A percentile compares a stretch with the other conserved stretches of the same genome.
Conservation (phyloP, 2,888 invertebrate genomes). For the Thereva unica region DNA sequence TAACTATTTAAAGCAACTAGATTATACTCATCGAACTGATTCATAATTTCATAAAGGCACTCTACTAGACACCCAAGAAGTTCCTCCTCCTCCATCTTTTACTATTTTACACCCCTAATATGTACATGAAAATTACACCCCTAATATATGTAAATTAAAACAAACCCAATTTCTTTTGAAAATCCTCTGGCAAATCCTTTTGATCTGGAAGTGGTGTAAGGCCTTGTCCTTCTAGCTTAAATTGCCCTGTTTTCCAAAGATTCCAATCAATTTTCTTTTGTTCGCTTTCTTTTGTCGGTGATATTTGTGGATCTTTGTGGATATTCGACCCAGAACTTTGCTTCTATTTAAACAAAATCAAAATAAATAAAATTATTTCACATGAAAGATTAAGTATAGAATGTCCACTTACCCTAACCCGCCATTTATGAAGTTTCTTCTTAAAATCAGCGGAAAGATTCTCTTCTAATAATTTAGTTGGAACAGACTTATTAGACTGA, state of each 20-base stretch:
- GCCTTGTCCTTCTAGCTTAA: conserved; percentile 57
- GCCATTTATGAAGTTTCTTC: conserved; percentile 86
- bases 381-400: not conserved
- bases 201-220: conserved; percentile 63
- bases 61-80: no score
- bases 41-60: no score
- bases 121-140: no score
- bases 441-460: conserved; percentile 78
- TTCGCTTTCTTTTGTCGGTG: conserved; percentile 52
- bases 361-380: conserved; percentile 2
- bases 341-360: conserved; percentile 34
- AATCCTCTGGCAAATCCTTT: conserved; percentile 77
- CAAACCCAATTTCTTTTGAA: conserved; percentile 75
- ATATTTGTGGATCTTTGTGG: conserved; percentile 48
- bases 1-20: no score
- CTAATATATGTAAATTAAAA: not conserved
- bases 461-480: conserved; percentile 62
- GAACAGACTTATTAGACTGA: conserved; percentile 47
- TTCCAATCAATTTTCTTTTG: conserved; percentile 66
- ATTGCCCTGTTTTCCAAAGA: conserved; percentile 62
- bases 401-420: conserved; percentile 59
- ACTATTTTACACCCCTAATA: not conserved
- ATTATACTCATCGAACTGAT: no score
- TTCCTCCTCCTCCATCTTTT: no score
- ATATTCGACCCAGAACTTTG: conserved; percentile 37